Conservation (phyloP, 2,888 invertebrate species). For the Chrysopilus asiliformis region DNA sequence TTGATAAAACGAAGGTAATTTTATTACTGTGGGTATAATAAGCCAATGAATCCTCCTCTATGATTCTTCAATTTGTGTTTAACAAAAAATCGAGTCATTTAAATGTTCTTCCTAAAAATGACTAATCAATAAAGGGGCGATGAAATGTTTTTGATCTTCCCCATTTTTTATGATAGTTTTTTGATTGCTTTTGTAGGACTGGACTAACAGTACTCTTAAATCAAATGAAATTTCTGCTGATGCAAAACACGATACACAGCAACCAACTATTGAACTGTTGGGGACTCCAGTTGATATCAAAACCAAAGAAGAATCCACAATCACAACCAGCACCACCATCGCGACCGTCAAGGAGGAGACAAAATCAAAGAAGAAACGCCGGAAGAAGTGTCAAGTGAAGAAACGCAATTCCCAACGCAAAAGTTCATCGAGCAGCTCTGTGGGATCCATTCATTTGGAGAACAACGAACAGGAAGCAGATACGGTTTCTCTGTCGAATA, state of each 20-base stretch:
- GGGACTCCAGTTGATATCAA: slow-evolving; percentile 3
- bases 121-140: slow-evolving; percentile 1
- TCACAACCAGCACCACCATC: slow-evolving; percentile 16
- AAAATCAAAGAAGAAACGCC: slow-evolving; percentile 56
- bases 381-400: slow-evolving; percentile 65
- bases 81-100: too few relatives aligned
- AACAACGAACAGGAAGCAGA: slow-evolving; percentile 22
- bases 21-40: too few relatives aligned
- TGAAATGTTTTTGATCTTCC: too few relatives aligned
- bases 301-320: slow-evolving; percentile 7
- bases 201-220: slow-evolving; percentile 20
- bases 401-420: slow-evolving; percentile 66
- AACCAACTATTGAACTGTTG: slow-evolving; percentile 1
- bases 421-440: slow-evolving; percentile 39
- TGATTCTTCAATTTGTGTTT: too few relatives aligned
- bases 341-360: slow-evolving; percentile 39
- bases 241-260: slow-evolving; percentile 6
- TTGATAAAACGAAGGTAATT: slow-evolving; percentile 21
- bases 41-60: too few relatives aligned
- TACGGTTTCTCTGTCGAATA: slow-evolving; percentile 21
- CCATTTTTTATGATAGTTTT: too few relatives aligned
- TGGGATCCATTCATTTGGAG: slow-evolving; percentile 23
- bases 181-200: too few relatives aligned
- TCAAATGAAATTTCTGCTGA: slow-evolving; percentile 8
- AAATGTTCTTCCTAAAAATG: too few relatives aligned